Evolutionary conservation across 2,113 vertebrate species (phyloP), one percentile per base, ranked within the genome.

Genomic region (Colinus virginianus): DNA sequence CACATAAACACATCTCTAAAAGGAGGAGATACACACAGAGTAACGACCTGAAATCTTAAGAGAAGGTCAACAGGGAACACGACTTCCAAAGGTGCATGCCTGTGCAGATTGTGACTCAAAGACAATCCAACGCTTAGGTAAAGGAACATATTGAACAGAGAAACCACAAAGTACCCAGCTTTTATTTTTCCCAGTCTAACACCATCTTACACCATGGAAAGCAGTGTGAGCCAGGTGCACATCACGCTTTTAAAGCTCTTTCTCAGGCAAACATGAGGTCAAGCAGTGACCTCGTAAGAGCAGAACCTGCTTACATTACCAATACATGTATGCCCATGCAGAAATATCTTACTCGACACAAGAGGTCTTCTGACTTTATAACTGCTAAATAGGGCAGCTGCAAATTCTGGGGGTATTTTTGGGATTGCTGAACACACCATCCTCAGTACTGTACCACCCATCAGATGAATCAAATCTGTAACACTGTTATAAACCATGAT

Each of bases 201-300:
- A 67, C 6, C 26, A 48, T 10, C 15, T 63, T 18, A 3, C 1
- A 8, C 28, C 25, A 3, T 1, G 18, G 25, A 19, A 2, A 1
- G 15, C 58, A 45, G 42, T 0, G 14, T 15, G n/a, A 5, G 61
- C 48, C 21, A 8, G 0, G 5, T 0, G 16, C 9, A 36, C 4
- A 46, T 36, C 15, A 7, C 0, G 4, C 62, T 34, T 70, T 9
- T 11, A 38, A 42, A 78, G 19, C 25, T 80, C 13, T 23, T 92
- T 59, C 74, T 74, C 40, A 21, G 21, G 67, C 25, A 53, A 70
- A 58, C 34, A 8, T 3, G 32, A 55, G n/a, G 16, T 14, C 5
- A 6, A 25, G 28, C 13, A n/a, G 55, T 8, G 72, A 40, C n/a
- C 55, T 85, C 13, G 1, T 10, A 14, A 45, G 25, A 63, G 56